Base-by-base conservation (phyloP, 2,797 vertebrate genomes). In the Prunella strophiata region DNA sequence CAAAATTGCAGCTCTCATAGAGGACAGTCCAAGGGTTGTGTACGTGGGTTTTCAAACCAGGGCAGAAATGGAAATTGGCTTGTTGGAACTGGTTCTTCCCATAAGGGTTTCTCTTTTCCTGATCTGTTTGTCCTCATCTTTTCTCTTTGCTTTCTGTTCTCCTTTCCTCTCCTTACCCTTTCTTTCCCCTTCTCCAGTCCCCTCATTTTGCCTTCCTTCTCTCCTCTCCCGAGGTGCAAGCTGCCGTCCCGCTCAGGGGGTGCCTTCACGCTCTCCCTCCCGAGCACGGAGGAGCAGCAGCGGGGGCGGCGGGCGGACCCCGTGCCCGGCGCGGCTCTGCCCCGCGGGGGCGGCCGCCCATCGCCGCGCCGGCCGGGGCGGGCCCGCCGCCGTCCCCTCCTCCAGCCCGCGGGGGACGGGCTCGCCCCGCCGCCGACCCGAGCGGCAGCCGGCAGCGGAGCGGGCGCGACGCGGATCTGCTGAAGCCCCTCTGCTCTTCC, bases 321-420 rank as follows among this genome's bases (percentile, higher is more conserved):
- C 16, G 34, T 27, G 45, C 45, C 54, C 5, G 43, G 47, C 58
- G 50, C 50, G 45, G 45, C 45, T 50, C 29, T 4, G 47, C 22
- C 45, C 78, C 23, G 29, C 61, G 5, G 48, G 55, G 43, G 61
- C 70, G 52, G 43, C 21, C 52, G 52, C 91, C 91, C 79, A 77
- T 32, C 50, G 27, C 50, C n/a, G 16, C 42, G 76, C 55, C 47
- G 77, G 61, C 81, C 68, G 90, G 92, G 93, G 93, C 96, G 94
- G 91, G 58, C 48, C 90, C 79, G 67, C 8, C 20, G 71, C 89
- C 81, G 89, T 34, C 34, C 34, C 34, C 34, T 34, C 34, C 34
- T 34, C 34, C 34, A 34, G 34, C 34, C 34, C 34, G 34, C 34
- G 34, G 34, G 34, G 34, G 34, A 34, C 34, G 34, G 34, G 34